Conservation (phyloP, 2,113 vertebrate species). For the Sminthopsis crassicaudata region DNA sequence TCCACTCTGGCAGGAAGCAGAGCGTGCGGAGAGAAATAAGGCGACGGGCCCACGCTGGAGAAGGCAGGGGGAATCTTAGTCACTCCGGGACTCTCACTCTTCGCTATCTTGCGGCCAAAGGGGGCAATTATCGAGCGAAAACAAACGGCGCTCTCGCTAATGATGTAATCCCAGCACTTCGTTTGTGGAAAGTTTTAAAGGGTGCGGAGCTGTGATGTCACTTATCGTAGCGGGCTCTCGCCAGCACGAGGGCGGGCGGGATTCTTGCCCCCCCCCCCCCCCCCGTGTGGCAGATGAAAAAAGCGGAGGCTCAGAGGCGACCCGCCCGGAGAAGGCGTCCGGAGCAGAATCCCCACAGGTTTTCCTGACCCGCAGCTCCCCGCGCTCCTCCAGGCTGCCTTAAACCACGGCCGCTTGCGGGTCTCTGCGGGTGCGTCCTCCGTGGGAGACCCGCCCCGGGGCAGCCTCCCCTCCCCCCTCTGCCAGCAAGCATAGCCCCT, state of each 20-base stretch:
- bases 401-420: not conserved
- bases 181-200: too few relatives aligned
- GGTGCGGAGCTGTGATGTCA: not conserved
- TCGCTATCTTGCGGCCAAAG: not conserved
- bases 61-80: not conserved
- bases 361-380: not conserved
- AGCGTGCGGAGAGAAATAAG: not conserved
- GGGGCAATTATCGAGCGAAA: not conserved
- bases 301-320: not conserved
- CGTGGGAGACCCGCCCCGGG: not conserved
- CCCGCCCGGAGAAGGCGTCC: not conserved
- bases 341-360: not conserved
- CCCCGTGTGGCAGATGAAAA: not conserved
- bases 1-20: not conserved
- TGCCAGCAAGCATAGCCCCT: not conserved
- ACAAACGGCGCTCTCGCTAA: not conserved
- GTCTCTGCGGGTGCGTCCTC: not conserved
- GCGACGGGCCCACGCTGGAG: too few relatives aligned
- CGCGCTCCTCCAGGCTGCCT: not conserved
- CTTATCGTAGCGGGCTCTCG: not conserved
- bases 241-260: not conserved
- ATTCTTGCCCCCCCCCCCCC: too few relatives aligned
- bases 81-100: not conserved
- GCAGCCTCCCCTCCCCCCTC: not conserved
- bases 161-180: not conserved